phyloP scores from a whole-genome alignment of 2,113 vertebrate species.

The Pterocles burchelli region DNA sequence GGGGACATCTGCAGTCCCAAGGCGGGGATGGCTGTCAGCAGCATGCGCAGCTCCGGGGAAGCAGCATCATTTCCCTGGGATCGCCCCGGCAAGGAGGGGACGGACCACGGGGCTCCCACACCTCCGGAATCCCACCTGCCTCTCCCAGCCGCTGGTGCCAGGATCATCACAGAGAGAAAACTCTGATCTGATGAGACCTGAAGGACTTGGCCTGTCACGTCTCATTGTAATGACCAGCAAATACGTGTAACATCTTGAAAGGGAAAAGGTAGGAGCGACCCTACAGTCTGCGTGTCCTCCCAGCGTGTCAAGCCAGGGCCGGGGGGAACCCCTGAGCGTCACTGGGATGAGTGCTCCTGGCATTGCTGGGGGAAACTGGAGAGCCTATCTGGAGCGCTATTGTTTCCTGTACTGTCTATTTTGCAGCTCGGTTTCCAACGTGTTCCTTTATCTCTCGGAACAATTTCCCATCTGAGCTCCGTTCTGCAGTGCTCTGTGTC shows the following conservation, averaged over 20 bases:
- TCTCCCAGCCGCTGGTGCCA: background rate
- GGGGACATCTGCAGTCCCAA: accelerated
- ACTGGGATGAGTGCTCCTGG: background rate
- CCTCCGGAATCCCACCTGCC: accelerated
- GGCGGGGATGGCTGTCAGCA: background rate
- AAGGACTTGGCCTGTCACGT: background rate
- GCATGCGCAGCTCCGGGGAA: background rate
- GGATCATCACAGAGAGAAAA: background rate
- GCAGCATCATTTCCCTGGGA: background rate
- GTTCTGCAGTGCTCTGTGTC: background rate
- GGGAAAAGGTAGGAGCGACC: background rate
- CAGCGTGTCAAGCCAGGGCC: background rate
- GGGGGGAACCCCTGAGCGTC: accelerated
- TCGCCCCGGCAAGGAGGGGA: background rate
- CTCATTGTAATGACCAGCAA: background rate
- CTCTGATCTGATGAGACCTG: background rate
- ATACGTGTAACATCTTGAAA: background rate
- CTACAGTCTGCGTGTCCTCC: background rate
- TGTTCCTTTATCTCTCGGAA: conserved; percentile 58
- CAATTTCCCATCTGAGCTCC: conserved; percentile 62
- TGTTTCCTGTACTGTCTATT: conserved; percentile 69
- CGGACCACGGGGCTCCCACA: accelerated
- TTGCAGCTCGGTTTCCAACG: conserved; percentile 43
- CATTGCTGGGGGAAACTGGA: conserved; percentile 36
- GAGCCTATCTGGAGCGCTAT: conserved; percentile 60